Evolutionary conservation across 2,113 vertebrate genomes (phyloP).

Genomic region (Muscicapa adusta): DNA sequence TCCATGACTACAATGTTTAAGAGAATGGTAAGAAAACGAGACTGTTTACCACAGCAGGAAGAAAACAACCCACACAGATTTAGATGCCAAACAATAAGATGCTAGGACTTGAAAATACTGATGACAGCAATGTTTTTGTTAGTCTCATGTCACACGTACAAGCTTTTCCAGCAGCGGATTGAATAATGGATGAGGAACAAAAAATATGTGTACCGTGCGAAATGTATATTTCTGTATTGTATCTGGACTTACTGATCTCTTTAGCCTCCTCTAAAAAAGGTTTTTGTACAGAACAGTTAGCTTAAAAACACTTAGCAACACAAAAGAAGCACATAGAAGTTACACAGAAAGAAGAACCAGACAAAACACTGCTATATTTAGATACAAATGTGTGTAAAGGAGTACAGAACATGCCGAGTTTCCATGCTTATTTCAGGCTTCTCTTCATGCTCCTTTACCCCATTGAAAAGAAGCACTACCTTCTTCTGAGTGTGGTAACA

Average conservation of each 20-base stretch:
- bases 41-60: neutral
- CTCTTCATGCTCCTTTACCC: neutral
- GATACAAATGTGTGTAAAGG: neutral
- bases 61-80: neutral
- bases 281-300: neutral
- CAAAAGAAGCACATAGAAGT: neutral
- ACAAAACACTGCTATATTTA: neutral
- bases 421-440: neutral
- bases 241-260: neutral
- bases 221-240: neutral
- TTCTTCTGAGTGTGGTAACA: neutral
- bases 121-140: neutral
- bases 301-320: neutral
- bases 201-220: neutral
- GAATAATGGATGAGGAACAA: constrained; percentile 19
- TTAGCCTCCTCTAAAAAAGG: neutral
- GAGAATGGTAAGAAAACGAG: neutral
- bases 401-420: neutral
- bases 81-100: neutral
- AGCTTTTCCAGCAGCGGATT: neutral
- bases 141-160: neutral
- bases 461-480: neutral
- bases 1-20: neutral
- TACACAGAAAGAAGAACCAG: neutral
- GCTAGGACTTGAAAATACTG: neutral